Conservation (phyloP, 2,113 vertebrate species). For the Oreochromis aureus region DNA sequence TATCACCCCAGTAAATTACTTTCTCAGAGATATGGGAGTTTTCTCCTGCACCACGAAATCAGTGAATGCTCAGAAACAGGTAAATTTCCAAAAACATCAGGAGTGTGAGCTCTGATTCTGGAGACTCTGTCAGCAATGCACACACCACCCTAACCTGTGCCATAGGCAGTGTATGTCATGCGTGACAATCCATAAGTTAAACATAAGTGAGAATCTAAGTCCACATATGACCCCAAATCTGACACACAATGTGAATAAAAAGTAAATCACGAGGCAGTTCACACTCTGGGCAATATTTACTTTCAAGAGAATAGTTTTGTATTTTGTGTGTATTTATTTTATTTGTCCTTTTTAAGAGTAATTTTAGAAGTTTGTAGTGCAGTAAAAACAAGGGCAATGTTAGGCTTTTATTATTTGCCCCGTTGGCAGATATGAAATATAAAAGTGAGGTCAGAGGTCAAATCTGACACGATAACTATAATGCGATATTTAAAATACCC, state of each 20-base stretch:
- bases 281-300: neutral
- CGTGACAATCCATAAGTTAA: neutral
- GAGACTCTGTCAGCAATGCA: neutral
- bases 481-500: neutral
- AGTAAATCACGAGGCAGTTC: neutral
- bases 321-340: neutral
- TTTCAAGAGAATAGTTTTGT: neutral
- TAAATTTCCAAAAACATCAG: neutral
- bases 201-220: neutral
- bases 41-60: neutral
- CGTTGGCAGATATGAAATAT: neutral
- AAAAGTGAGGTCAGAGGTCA: neutral
- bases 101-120: fast-evolving
- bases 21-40: neutral
- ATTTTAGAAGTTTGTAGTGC: neutral
- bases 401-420: neutral
- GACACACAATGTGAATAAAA: neutral
- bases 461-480: neutral
- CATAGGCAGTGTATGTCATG: neutral
- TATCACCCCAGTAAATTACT: neutral
- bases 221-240: neutral
- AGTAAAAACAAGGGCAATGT: neutral
- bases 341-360: neutral
- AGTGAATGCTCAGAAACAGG: neutral
- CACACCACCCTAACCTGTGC: neutral